phyloP scores from a whole-genome alignment of 2,888 invertebrate species.

The Teleogryllus oceanicus region DNA sequence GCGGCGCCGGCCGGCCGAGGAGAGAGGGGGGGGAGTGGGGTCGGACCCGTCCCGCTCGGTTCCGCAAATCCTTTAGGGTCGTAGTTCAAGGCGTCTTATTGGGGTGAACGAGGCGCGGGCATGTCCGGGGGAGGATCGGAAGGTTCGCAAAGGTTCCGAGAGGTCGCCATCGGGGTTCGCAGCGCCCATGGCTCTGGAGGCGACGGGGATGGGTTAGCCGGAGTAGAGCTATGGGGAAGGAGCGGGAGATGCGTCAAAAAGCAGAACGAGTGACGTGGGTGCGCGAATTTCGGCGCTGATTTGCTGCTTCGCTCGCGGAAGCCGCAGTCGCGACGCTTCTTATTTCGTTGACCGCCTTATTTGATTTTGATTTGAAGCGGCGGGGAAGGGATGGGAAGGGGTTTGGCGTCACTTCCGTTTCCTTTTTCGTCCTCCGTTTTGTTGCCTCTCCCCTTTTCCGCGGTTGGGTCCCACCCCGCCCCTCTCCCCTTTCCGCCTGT shows the following conservation, averaged over 20 bases:
- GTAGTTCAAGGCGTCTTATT: slow-evolving; percentile 8
- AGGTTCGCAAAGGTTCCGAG: not conserved
- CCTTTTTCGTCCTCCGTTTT: slow-evolving; percentile 7
- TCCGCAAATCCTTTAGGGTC: not conserved
- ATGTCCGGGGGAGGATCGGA: not conserved
- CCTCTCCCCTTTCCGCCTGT: too few species aligned
- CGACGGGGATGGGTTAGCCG: not conserved
- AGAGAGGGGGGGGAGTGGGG: not conserved
- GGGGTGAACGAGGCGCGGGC: not conserved
- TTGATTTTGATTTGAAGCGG: not conserved
- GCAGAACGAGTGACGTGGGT: too few species aligned
- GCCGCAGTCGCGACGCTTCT: not conserved
- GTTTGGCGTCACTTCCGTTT: not conserved
- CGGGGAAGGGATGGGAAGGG: not conserved
- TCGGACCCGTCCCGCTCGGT: not conserved
- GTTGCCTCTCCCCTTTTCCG: not conserved
- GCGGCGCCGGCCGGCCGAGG: too few species aligned
- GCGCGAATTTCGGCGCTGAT: not conserved
- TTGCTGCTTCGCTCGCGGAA: not conserved
- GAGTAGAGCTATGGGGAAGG: not conserved
- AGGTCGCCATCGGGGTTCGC: too few species aligned
- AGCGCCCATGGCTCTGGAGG: too few species aligned
- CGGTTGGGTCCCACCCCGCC: too few species aligned
- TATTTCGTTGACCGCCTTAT: not conserved
- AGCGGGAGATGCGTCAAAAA: not conserved